phyloP scores from a whole-genome alignment of 2,888 invertebrate genomes.

The Perizoma affinitatum region DNA sequence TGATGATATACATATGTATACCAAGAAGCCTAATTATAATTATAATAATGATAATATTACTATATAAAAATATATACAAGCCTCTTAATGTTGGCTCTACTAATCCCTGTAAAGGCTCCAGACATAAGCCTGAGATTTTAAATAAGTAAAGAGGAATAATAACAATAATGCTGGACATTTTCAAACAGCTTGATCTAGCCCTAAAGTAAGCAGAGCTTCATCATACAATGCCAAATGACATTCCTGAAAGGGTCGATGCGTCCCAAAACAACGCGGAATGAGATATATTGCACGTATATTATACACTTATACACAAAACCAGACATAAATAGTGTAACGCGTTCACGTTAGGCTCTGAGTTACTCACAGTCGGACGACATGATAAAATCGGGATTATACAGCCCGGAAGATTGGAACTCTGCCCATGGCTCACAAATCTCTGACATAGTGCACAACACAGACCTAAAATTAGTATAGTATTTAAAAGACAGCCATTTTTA shows the following conservation, averaged over 20 bases:
- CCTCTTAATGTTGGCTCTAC: no score
- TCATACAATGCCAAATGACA: conserved; percentile 8
- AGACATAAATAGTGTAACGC: conserved; percentile 12
- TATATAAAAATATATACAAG: no score
- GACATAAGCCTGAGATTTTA: no score
- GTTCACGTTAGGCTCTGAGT: conserved; percentile 10
- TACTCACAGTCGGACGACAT: conserved; percentile 13
- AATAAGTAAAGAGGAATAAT: no score
- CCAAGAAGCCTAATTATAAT: no score
- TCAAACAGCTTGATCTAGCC: no score
- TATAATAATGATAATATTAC: no score
- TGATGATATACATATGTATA: no score
- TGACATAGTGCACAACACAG: neutral
- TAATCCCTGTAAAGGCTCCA: no score
- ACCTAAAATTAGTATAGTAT: no score
- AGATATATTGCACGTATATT: conserved; percentile 15
- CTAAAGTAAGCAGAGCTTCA: neutral
- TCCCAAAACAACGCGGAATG: conserved; percentile 6
- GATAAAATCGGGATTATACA: conserved; percentile 15
- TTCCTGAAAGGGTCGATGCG: conserved; percentile 2
- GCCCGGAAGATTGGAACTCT: conserved; percentile 12
- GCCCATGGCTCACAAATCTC: neutral
- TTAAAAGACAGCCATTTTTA: no score
- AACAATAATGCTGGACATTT: no score
- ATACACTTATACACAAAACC: conserved; percentile 10